Conservation (phyloP, 1,140 invertebrate genomes). For the Meloidogyne hapla region DNA sequence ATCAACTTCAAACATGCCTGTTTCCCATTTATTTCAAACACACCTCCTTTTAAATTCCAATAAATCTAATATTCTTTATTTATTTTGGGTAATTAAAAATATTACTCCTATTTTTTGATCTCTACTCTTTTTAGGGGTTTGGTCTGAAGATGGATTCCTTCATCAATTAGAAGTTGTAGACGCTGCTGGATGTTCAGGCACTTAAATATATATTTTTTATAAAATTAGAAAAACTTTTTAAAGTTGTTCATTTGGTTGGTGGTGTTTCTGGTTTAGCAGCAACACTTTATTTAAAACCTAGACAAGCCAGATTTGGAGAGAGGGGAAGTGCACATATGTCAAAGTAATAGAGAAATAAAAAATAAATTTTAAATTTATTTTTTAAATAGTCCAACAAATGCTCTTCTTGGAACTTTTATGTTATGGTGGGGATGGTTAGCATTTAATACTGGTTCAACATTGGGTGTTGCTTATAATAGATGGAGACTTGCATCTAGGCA, state of each 20-base stretch:
- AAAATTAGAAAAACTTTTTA: conserved; percentile 67
- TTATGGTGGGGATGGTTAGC: conserved; percentile 82
- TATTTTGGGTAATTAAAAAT: no score
- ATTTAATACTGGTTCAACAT: conserved; percentile 79
- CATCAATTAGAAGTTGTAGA: conserved; percentile 79
- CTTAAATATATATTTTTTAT: conserved; percentile 3
- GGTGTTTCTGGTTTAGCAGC: conserved; percentile 77
- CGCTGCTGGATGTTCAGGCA: conserved; percentile 74
- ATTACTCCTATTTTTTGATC: conserved; percentile 86
- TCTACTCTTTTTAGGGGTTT: conserved; percentile 69
- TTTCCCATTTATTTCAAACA: no score
- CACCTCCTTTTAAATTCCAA: no score
- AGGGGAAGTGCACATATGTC: conserved; percentile 27
- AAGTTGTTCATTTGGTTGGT: conserved; percentile 81
- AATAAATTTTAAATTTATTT: not conserved
- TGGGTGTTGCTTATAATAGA: conserved; percentile 72
- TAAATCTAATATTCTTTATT: no score
- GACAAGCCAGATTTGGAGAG: conserved; percentile 64
- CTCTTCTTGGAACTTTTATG: conserved; percentile 85
- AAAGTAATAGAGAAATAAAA: conserved; percentile 1
- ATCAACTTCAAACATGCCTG: no score
- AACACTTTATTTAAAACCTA: conserved; percentile 82
- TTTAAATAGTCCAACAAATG: conserved; percentile 76
- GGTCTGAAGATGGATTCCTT: conserved; percentile 82
- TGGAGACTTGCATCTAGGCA: conserved; percentile 81